Evolutionary conservation across 2,113 vertebrate genomes (phyloP), one percentile per base, ranked within the genome.

Genomic region (Triplophysa siluroides): DNA sequence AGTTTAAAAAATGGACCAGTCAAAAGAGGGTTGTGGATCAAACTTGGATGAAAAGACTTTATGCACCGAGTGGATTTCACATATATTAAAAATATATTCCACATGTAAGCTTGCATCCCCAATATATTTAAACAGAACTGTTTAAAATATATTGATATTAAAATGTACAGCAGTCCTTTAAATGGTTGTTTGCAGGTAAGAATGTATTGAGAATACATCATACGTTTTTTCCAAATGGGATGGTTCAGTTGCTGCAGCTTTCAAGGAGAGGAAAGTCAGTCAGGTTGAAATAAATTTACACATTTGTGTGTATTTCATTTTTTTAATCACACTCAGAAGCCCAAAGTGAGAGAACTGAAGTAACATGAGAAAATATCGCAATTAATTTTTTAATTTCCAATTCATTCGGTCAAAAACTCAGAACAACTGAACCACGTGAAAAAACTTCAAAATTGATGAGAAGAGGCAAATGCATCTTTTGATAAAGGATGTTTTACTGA

Each of bases 381-480:
- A 52, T 89, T 84, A 80, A 18, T 69, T 6, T 63, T 74, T 68
- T 83, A 45, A 64, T 69, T 87, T 85, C 82, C 47, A 85, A 86
- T 87, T 90, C 38, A 66, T 79, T 74, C 50, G 78, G 71, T 84
- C 26, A 63, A 81, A 90, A 92, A 93, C 91, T 93, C 92, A 92
- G 92, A n/a, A 94, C 93, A 94, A 94, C 93, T 94, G 93, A 94
- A 94, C 93, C 93, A 94, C 90, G 87, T 92, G 92, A 94, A 94
- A 94, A 94, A 94, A 94, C 92, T 85, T 90, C 85, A 68, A n/a
- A 85, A 85, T 85, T 87, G 87, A 93, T 87, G 88, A 82, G 63
- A 87, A 84, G 88, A 87, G 89, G 87, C 75, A 82, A 66, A 79
- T 76, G 78, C 63, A 50, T 77, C 18, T 76, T 26, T 19, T 50